Evolutionary conservation across 2,113 vertebrate species (phyloP).

Genomic region (Pseudonaja textilis): DNA sequence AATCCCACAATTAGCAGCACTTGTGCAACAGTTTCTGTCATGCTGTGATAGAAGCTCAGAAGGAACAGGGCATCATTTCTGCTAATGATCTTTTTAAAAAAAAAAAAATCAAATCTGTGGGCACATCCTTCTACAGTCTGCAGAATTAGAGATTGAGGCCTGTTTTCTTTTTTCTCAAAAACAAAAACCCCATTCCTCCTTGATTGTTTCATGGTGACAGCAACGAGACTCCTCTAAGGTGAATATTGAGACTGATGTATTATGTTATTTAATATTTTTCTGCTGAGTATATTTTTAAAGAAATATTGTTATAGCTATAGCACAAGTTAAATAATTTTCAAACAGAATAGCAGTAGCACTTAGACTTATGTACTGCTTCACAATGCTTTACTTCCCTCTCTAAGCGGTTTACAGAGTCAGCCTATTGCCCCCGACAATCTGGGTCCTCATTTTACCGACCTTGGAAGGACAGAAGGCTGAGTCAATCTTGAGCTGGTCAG

Average conservation of each 20-base stretch:
- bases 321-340: too few relatives aligned
- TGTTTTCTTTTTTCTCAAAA: not conserved
- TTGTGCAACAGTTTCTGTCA: not conserved
- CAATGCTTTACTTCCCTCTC: too few relatives aligned
- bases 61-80: not conserved
- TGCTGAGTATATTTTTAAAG: not conserved
- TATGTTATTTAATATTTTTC: slow-evolving; percentile 1
- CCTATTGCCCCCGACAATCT: too few relatives aligned
- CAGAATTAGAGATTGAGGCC: not conserved
- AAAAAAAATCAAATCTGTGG: not conserved
- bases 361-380: too few relatives aligned
- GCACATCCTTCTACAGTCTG: not conserved
- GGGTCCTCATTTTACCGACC: too few relatives aligned
- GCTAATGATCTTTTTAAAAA: not conserved
- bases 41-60: not conserved
- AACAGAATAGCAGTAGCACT: too few relatives aligned
- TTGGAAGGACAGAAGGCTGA: too few relatives aligned
- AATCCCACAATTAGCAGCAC: not conserved
- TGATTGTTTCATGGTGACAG: not conserved
- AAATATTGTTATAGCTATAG: too few relatives aligned
- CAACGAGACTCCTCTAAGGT: not conserved
- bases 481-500: too few relatives aligned
- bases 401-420: too few relatives aligned
- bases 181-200: not conserved
- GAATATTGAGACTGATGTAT: not conserved